These are phyloP conservation scores for Hoplodrina ambigua DNA, from an alignment of 2,888 invertebrate species.

Conservation along the genomic window DNA sequence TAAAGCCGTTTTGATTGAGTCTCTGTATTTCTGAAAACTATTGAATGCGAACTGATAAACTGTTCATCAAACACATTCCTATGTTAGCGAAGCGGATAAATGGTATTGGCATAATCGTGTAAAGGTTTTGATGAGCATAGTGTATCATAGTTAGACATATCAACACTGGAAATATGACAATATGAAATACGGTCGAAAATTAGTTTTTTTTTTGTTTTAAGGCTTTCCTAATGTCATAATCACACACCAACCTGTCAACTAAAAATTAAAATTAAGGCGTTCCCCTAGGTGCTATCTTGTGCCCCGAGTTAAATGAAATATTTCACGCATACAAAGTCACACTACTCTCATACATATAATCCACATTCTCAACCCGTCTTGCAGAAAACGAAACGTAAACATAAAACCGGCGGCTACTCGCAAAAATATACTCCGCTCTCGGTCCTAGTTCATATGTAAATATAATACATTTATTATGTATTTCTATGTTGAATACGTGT, in stretches of 20 bases:
- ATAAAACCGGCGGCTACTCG: conserved; percentile 58
- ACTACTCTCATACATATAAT: conserved; percentile 22
- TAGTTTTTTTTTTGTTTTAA: too few relatives aligned
- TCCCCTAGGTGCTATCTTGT: conserved; percentile 24
- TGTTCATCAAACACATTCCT: neutral
- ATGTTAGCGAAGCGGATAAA: neutral
- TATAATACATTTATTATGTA: conserved; percentile 61
- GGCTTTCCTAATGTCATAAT: neutral
- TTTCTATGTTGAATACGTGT: conserved; percentile 60
- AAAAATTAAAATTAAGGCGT: conserved; percentile 7
- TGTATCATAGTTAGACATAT: neutral
- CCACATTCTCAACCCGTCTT: conserved; percentile 46
- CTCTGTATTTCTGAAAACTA: conserved; percentile 1
- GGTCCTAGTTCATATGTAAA: conserved; percentile 61
- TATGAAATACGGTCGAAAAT: too few relatives aligned
- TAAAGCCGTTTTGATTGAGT: conserved; percentile 23
- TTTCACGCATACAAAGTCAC: conserved; percentile 28
- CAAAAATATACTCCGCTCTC: conserved; percentile 58
- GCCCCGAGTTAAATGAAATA: conserved; percentile 19
- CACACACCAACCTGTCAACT: neutral
- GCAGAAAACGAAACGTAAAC: conserved; percentile 56
- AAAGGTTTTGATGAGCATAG: too few relatives aligned
- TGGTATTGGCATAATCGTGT: neutral
- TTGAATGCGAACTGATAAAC: neutral
- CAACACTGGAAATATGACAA: too few relatives aligned